Conservation (phyloP, 2,888 invertebrate genomes). For the Acleris literana region DNA sequence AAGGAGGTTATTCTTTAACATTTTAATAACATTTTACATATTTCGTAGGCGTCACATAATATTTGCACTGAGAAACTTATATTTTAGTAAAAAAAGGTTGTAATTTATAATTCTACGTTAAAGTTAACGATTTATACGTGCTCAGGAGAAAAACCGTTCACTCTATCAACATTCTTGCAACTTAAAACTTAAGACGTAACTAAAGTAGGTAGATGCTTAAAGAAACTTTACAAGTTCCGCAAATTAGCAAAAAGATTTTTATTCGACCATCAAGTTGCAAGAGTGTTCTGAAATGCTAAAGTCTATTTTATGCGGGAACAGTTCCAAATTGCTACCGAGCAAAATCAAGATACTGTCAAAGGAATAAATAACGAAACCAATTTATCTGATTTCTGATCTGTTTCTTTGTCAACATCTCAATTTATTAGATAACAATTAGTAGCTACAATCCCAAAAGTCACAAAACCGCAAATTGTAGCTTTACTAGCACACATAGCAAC, state of each 20-base stretch:
- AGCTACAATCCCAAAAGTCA: slow-evolving; percentile 18
- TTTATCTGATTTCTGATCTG: slow-evolving; percentile 31
- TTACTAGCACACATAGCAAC: neutral
- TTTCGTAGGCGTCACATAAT: too few species aligned
- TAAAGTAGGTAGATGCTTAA: neutral
- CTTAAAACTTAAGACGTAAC: neutral
- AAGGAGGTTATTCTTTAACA: too few species aligned
- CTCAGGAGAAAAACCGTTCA: neutral
- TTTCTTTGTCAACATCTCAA: slow-evolving; percentile 60
- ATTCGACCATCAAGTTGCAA: neutral
- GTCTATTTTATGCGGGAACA: slow-evolving; percentile 6
- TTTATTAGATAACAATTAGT: slow-evolving; percentile 43
- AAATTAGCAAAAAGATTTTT: neutral
- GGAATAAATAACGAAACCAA: slow-evolving; percentile 35
- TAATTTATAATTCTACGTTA: too few species aligned
- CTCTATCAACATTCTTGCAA: neutral
- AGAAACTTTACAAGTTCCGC: too few species aligned
- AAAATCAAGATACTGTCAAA: slow-evolving; percentile 43
- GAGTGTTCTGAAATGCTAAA: slow-evolving; percentile 1
- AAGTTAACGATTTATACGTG: neutral
- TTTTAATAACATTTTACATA: too few species aligned
- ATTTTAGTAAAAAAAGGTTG: too few species aligned
- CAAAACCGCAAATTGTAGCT: neutral
- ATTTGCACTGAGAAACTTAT: too few species aligned
- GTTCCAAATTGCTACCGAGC: slow-evolving; percentile 38